Base-by-base conservation (phyloP, 1,140 invertebrate genomes). In the Diabrotica virgifera region DNA sequence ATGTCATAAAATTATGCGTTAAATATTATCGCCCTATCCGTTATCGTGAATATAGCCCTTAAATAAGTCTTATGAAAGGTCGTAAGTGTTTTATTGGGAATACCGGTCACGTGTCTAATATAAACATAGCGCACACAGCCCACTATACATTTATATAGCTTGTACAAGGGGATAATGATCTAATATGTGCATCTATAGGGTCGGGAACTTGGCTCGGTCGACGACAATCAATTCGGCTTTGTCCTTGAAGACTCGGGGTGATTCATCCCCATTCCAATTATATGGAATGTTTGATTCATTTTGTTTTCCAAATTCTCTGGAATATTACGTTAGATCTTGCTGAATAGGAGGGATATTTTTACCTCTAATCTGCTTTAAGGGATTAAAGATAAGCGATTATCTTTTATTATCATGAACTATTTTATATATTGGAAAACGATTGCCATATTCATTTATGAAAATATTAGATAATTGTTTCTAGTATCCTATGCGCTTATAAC, bases 231-330 rank as follows among this genome's bases (percentile, higher is more conserved):
- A 46, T 46, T 46, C 40, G 40, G 40, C 40, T 46, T 46, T 46
- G 40, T 46, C 40, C 40, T 46, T 46, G 40, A 46, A 46, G 40
- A 24, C 13, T 59, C 55, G 55, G 40, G 63, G 63, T 68, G 66
- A 68, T 61, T 68, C 66, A 68, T 62, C 63, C 65, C 59, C 51
- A 57, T 59, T 57, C 55, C 65, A 69, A 69, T 69, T 65, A 69
- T 65, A 63, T 54, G 63, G 38, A 35, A 52, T 40, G 63, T 63
- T 69, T 69, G 67, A 69, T 53, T 69, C 67, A 69, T 65, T 69
- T 63, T 65, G 63, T 65, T 65, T 65, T 59, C 63, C 52, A 57
- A 40, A 57, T 62, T 56, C 40, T 11, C 11, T 36, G 40, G 40
- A 46, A 46, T n/a, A 46, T 46, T 46, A 46, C 8, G n/a, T 46